A percentile compares a stretch with the other conserved stretches of the same genome.
Conservation (phyloP, 2,888 invertebrate genomes). For the Oasisia sp. region DNA sequence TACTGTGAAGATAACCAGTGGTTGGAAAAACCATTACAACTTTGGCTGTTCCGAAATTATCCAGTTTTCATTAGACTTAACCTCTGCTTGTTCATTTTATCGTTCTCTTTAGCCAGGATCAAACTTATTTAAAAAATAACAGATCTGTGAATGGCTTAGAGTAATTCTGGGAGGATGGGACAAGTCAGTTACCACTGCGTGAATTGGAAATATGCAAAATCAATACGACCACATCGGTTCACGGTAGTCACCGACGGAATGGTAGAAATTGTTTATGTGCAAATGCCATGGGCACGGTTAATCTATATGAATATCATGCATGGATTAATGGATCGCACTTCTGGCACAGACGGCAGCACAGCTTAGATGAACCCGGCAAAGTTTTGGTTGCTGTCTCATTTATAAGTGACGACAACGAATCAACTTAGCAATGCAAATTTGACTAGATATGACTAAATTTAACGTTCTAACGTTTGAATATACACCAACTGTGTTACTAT, state of each 20-base stretch:
- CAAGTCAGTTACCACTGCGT: neutral
- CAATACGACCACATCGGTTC: neutral
- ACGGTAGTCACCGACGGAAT: neutral
- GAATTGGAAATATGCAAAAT: neutral
- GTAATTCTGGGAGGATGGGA: no score
- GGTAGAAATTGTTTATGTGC: neutral
- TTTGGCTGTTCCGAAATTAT: no score
- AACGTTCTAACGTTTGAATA: neutral
- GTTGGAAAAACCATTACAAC: no score
- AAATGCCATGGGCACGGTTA: neutral
- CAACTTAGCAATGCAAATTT: neutral
- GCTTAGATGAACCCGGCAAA: neutral
- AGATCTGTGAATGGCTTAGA: no score
- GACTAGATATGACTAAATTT: neutral
- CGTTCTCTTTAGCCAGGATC: no score
- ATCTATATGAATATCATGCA: slow-evolving; percentile 12
- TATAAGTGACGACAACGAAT: neutral
- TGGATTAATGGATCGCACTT: neutral
- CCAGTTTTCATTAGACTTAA: no score
- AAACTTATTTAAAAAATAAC: no score
- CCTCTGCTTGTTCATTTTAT: no score
- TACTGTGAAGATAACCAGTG: no score
- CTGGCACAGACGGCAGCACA: neutral
- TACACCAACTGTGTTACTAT: neutral
- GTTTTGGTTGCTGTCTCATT: neutral